Base-by-base conservation (phyloP, 2,113 vertebrate genomes). In the Salvelinus fontinalis region DNA sequence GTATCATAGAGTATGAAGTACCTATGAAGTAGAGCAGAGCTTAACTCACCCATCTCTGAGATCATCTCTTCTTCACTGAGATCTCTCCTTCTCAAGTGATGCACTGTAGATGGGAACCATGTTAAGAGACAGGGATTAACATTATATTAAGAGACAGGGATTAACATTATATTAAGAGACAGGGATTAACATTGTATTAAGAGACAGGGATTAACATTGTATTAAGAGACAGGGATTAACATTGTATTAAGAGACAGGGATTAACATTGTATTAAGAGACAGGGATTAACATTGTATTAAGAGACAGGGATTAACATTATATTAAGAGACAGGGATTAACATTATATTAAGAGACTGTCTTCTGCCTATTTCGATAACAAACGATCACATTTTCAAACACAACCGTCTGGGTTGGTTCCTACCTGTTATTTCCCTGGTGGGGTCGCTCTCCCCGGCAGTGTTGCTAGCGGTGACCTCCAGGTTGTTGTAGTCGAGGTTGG, bases 391-490 rank as follows among this genome's bases (percentile, higher is more conserved):
- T 51, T 51, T 12, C 62, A 66, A 4, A 31, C 65, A 67, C 12
- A 20, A 12, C 11, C 5, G 26, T 14, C 11, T n/a, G 6, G 31
- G 29, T 9, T 20, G 29, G 2, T n/a, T 57, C 86, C 60, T 71
- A 93, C 91, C 88, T 24, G 3, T 22, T 0, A 65, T 64, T 16
- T 83, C 26, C 1, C 0, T 22, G 2, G 13, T 26, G 18, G 81
- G 76, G 34, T 86, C 71, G 74, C 94, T 94, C 59, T 94, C 89
- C 70, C 94, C 93, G 0, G 84, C 87, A 1, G 72, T 1, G 39
- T 94, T 94, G 26, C 83, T 83, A 75, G 92, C 92, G 9, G 85
- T 92, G 80, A 94, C 75, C 73, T 84, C 59, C 70, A 94, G 75
- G 31, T 79, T 5, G 1, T 26, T 59, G 18, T 77, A 78, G 0